Conservation (phyloP, 2,113 vertebrate genomes). For the Bos indicus region DNA sequence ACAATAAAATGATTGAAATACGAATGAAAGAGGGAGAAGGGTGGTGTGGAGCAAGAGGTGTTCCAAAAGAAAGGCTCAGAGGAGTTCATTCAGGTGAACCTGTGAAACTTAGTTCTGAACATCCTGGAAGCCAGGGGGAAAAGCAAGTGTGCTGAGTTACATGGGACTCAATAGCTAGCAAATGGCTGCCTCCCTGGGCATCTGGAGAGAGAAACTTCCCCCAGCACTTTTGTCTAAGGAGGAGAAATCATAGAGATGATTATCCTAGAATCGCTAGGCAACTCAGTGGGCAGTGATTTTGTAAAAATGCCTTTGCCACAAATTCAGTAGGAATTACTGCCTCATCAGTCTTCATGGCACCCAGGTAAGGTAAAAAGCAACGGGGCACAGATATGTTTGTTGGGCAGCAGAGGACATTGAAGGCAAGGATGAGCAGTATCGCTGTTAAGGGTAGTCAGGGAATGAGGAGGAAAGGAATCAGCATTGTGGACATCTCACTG, state of each 20-base stretch:
- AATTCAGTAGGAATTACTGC: no score
- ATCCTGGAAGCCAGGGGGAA: not conserved
- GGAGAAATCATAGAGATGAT: not conserved
- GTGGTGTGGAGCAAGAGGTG: not conserved
- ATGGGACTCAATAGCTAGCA: not conserved
- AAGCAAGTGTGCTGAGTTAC: not conserved
- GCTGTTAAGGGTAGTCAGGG: not conserved
- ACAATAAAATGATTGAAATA: not conserved
- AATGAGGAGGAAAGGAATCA: not conserved
- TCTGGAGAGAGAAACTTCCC: not conserved
- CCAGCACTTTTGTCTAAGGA: not conserved
- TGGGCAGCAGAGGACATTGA: not conserved
- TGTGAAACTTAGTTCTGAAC: not conserved
- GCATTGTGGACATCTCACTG: rapidly evolving
- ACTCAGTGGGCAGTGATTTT: not conserved
- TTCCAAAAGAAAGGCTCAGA: not conserved
- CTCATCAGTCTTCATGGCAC: not conserved
- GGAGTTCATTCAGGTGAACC: not conserved
- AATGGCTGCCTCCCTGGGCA: rapidly evolving
- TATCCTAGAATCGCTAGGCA: not conserved
- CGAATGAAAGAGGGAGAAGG: not conserved
- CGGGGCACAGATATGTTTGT: not conserved
- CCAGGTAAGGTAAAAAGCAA: not conserved
- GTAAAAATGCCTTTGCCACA: not conserved
- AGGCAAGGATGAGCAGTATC: no score